Evolutionary conservation across 2,113 vertebrate species (phyloP), one percentile per base, ranked within the genome.

Genomic region (Aspidoscelis tigris): DNA sequence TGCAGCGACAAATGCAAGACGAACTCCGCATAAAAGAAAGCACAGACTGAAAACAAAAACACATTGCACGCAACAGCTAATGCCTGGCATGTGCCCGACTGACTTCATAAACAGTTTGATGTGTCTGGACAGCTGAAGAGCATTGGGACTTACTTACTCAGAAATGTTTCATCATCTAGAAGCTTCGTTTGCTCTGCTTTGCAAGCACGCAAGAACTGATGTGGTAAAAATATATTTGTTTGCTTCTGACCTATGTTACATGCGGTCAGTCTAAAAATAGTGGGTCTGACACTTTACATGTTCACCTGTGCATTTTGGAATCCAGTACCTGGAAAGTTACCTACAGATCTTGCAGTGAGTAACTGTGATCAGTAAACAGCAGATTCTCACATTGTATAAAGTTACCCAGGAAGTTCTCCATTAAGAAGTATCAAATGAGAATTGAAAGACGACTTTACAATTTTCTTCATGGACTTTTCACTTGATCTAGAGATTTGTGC

Each of bases 71-170:
- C 18, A 90, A 70, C 44, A 81, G 80, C 87, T 64, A 1, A 33
- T 81, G 61, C 58, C 14, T 74, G 39, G 65, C 81, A 55, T 3
- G 70, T 89, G 65, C 66, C 84, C 78, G 47, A 73, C 71, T 87
- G 70, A 68, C 70, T 91, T 85, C 86, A 89, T 77, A 86, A 86
- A 88, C 90, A 77, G 22, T 58, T 21, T 26, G 91, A 91, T 53
- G 70, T 85, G 87, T 84, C 90, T 88, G 20, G 89, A 90, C 91
- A 94, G 90, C 90, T 90, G 93, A 69, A 43, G 73, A 82, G 80
- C 70, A 78, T 78, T 80, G 24, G 20, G 72, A 80, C 83, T 84
- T 93, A 91, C 94, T 94, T 96, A 91, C 89, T 87, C 78, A 69
- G 66, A 87, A 65, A 65, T 65, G 91, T 82, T 86, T 82, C 84